Conservation (phyloP, 2,797 vertebrate species). For the Thamnophis elegans region DNA sequence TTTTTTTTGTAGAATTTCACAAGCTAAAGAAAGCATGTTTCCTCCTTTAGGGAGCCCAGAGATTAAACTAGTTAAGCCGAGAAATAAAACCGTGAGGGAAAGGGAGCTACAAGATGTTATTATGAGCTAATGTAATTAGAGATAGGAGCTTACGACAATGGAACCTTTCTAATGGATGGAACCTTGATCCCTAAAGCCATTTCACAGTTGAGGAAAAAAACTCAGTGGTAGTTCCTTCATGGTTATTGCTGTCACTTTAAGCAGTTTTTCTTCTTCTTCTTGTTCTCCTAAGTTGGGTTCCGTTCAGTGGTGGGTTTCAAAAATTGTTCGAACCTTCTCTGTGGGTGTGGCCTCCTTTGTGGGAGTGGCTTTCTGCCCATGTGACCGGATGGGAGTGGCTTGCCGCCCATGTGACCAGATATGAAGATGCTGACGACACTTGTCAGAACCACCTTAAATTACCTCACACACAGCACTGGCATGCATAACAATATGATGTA, state of each 20-base stretch:
- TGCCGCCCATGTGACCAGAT: too few relatives aligned
- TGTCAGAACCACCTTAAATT: too few relatives aligned
- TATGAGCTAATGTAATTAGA: background rate
- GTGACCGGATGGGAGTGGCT: too few relatives aligned
- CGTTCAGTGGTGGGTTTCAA: too few relatives aligned
- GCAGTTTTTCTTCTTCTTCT: background rate
- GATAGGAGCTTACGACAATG: too few relatives aligned
- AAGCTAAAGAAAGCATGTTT: too few relatives aligned
- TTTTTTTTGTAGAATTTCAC: background rate
- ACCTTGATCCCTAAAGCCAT: background rate
- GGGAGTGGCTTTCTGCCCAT: too few relatives aligned
- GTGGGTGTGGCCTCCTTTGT: too few relatives aligned
- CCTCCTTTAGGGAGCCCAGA: background rate
- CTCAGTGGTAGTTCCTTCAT: background rate
- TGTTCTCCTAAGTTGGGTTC: background rate
- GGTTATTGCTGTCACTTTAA: background rate
- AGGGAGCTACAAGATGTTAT: background rate
- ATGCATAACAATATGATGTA: too few relatives aligned
- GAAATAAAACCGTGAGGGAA: background rate
- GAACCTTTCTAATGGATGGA: background rate
- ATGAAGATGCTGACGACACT: too few relatives aligned
- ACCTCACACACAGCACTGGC: too few relatives aligned
- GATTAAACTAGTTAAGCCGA: background rate
- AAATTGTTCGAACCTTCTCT: too few relatives aligned
- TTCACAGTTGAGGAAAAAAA: background rate